Conservation (phyloP, 2,113 vertebrate genomes). For the Eleginops maclovinus region DNA sequence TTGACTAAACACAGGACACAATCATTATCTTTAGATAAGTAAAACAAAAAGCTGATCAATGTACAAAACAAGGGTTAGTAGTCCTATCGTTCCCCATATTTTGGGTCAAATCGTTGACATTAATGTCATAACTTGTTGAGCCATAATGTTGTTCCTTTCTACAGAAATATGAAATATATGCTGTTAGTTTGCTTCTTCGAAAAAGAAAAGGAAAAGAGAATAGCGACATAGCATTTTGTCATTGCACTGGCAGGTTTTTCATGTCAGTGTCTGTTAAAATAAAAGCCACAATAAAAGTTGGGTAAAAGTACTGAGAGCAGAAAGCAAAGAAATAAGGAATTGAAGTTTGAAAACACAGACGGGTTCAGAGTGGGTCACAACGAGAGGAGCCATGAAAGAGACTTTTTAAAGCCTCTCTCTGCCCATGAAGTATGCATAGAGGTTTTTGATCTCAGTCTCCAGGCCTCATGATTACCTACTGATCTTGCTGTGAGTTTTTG, state of each 20-base stretch:
- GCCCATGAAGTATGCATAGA: conserved; percentile 27
- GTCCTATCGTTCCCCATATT: neutral
- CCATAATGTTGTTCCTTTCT: conserved; percentile 8
- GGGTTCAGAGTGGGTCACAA: conserved; percentile 27
- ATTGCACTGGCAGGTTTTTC: neutral
- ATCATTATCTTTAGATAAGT: no score
- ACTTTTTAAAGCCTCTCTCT: conserved; percentile 39
- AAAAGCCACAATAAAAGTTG: conserved; percentile 17
- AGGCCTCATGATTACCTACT: conserved; percentile 31
- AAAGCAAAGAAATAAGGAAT: conserved; percentile 21
- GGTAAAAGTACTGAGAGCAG: conserved; percentile 7
- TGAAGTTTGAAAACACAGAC: conserved; percentile 21
- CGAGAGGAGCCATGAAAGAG: conserved; percentile 59
- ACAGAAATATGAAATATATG: neutral
- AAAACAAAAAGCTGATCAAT: no score
- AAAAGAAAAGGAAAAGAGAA: conserved; percentile 30
- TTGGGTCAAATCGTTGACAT: neutral
- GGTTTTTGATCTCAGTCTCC: conserved; percentile 61
- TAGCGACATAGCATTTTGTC: conserved; percentile 19
- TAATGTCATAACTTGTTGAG: neutral
- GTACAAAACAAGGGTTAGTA: neutral
- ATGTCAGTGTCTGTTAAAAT: neutral
- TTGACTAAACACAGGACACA: neutral
- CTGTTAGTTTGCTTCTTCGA: conserved; percentile 21
- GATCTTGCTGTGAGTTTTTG: conserved; percentile 46